Conservation (phyloP, 2,113 vertebrate species). For the Hucho hucho region DNA sequence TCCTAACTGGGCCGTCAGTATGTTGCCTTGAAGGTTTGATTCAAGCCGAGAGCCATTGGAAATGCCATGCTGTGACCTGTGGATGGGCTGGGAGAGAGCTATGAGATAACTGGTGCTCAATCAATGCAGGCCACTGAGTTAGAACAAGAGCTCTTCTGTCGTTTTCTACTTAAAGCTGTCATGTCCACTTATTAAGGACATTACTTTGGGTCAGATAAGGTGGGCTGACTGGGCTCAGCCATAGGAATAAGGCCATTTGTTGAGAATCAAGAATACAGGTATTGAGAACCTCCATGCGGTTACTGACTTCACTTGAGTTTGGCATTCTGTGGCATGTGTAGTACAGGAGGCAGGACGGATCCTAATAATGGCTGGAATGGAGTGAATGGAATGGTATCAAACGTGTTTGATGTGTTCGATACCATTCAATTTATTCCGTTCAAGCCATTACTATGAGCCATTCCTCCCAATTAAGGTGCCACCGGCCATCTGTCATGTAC, state of each 20-base stretch:
- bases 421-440: background rate
- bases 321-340: too few relatives aligned
- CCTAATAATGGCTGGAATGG: too few relatives aligned
- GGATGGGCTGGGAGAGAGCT: background rate
- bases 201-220: conserved; percentile 9
- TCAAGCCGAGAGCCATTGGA: conserved; percentile 11
- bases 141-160: background rate
- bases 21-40: conserved; percentile 21
- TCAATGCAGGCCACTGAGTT: conserved; percentile 24
- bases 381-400: too few relatives aligned
- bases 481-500: too few relatives aligned
- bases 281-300: background rate
- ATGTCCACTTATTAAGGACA: background rate
- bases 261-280: background rate
- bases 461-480: too few relatives aligned
- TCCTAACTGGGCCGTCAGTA: conserved; percentile 14
- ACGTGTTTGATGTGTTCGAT: background rate
- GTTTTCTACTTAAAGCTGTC: conserved; percentile 20
- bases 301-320: background rate
- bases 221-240: conserved; percentile 2
- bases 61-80: conserved; percentile 32
- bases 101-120: conserved; percentile 19
- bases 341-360: too few relatives aligned
- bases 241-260: background rate
- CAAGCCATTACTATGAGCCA: background rate